phyloP scores from a whole-genome alignment of 2,888 invertebrate genomes.

The Formica aserva region DNA sequence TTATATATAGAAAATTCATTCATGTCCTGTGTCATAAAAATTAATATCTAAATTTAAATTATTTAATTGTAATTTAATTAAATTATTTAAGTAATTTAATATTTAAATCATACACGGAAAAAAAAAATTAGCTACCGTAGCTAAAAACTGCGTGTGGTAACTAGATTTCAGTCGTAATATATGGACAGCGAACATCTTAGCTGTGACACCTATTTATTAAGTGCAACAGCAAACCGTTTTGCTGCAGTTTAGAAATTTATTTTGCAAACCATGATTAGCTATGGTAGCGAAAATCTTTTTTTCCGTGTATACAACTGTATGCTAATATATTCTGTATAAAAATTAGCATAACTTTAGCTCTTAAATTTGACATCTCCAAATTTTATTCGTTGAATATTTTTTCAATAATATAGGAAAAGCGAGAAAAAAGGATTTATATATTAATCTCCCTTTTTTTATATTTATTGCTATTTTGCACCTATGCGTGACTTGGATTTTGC shows the following conservation, averaged over 20 bases:
- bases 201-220: no score
- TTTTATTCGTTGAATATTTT: neutral
- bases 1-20: neutral
- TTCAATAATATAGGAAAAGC: neutral
- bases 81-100: neutral
- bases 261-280: no score
- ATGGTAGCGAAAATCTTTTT: no score
- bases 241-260: no score
- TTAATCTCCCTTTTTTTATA: neutral
- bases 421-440: neutral
- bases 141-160: no score
- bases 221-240: no score
- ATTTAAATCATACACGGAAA: constrained; percentile 5
- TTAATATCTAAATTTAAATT: neutral
- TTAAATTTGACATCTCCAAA: neutral
- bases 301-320: neutral
- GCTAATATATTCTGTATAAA: neutral
- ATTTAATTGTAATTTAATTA: neutral
- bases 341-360: neutral
- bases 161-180: no score
- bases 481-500: neutral
- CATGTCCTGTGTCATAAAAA: neutral
- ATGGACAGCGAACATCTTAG: no score
- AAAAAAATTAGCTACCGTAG: no score
- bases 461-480: neutral